phyloP scores from a whole-genome alignment of 2,888 invertebrate genomes.

The Therioaphis trifolii region DNA sequence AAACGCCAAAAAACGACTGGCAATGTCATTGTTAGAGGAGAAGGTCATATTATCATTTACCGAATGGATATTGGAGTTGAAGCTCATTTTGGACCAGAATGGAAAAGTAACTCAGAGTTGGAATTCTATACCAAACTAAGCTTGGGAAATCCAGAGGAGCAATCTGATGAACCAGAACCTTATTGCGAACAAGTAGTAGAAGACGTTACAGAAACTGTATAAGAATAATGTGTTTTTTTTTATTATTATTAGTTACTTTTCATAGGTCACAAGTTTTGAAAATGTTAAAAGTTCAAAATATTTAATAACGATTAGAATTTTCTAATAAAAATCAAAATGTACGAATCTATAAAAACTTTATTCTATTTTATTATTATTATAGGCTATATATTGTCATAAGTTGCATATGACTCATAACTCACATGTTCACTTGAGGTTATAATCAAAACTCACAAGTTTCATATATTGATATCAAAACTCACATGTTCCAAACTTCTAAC shows the following conservation, averaged over 20 bases:
- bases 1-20: neutral
- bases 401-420: too few species aligned
- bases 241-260: too few species aligned
- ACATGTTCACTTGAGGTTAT: conserved; percentile 27
- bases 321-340: too few species aligned
- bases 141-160: neutral
- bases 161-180: too few species aligned
- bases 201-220: too few species aligned
- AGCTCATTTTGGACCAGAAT: neutral
- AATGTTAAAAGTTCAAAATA: too few species aligned
- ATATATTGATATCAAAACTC: conserved; percentile 7
- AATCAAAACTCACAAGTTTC: conserved; percentile 22
- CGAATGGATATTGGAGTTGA: conserved; percentile 10
- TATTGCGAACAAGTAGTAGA: too few species aligned
- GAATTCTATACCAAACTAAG: conserved; percentile 22
- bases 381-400: neutral
- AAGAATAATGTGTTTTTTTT: too few species aligned
- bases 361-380: neutral
- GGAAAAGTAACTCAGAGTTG: neutral
- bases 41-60: neutral
- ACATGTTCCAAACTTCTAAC: conserved; percentile 23
- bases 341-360: neutral
- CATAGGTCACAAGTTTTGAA: too few species aligned
- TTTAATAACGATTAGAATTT: too few species aligned
- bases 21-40: neutral